Evolutionary conservation across 2,113 vertebrate genomes (phyloP), one percentile per base, ranked within the genome.

Genomic region (Macaca nemestrina): DNA sequence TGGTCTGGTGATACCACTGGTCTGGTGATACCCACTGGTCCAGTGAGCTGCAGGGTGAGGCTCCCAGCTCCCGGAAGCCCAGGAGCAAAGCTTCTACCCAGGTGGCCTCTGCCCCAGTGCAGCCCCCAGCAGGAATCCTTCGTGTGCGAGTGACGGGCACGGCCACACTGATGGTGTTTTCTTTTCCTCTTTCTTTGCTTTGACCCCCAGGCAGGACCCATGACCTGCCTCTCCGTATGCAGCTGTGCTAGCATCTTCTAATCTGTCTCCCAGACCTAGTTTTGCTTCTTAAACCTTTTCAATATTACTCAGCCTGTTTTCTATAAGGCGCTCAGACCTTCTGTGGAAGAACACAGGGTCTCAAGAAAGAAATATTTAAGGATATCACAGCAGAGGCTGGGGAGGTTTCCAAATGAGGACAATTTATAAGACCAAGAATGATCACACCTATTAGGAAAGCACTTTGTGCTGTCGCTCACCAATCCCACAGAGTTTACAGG

Each of bases 51-150:
- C 40, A 7, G 68, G 5, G 45, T 0, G n/a, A 45, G 80, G 20
- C 6, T 13, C 16, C 81, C 2, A 35, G 30, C 23, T 17, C 22
- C 61, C 1, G 11, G 11, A 35, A n/a, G 11, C 14, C 30, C 52
- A 4, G 59, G 55, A 23, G 4, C 35, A 27, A 0, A 0, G 9
- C 45, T 23, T n/a, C 23, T 0, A 55, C 10, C 23, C 17, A 11
- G 89, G 48, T 0, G 43, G 35, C 45, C 82, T 5, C 45, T 0
- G 4, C 27, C 45, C 76, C 4, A 30, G 0, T 0, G 6, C 2
- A 6, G 30, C 11, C n/a, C 2, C 32, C 2, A 4, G 3, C 2
- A 6, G 5, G 0, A 8, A 23, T 1, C n/a, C 70, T 64, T 1
- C 68, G 0, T 5, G 9, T 38, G 23, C 9, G 30, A 55, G 45